Evolutionary conservation across 1,140 invertebrate genomes (phyloP), one percentile per base, ranked within the genome.

Genomic region (Lucilia cuprina): DNA sequence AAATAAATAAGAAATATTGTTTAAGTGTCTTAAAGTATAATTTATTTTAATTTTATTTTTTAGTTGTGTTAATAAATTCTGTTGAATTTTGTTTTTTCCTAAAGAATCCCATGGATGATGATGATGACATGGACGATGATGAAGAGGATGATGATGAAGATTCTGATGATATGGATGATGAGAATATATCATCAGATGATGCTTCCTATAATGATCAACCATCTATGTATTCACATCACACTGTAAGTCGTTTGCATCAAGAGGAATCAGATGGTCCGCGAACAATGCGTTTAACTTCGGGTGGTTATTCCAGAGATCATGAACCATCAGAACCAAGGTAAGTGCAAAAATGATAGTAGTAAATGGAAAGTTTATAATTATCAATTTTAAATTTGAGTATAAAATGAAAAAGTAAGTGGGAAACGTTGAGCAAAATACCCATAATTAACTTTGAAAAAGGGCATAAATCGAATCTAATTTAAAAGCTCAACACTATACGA

Each of bases 311-410:
- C 21, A 34, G 60, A 10, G 77, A 86, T 83, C 75, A 49, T 82
- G 14, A 86, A n/a, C 88, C 88, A 12, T 83, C 88, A 47, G 90
- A 91, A 86, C 88, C 90, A 84, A 89, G 86, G 89, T 91, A 84
- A 89, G 88, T 87, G 7, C 5, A 19, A 50, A 85, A 14, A n/a
- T n/a, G n/a, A n/a, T n/a, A n/a, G n/a, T n/a, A n/a, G n/a, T n/a
- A n/a, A n/a, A n/a, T n/a, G n/a, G n/a, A n/a, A n/a, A n/a, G n/a
- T n/a, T n/a, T n/a, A n/a, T n/a, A n/a, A n/a, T n/a, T 8, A 41
- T 41, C 1, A 41, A 30, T 2, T 30, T 30, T 1, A 30, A 30
- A 30, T 30, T 30, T 30, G 1, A 30, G 25, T 30, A 30, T 30
- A 30, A 30, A n/a, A n/a, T n/a, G n/a, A n/a, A n/a, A n/a, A 30